phyloP scores from a whole-genome alignment of 2,113 vertebrate species.

The Thinocorus orbignyianus region DNA sequence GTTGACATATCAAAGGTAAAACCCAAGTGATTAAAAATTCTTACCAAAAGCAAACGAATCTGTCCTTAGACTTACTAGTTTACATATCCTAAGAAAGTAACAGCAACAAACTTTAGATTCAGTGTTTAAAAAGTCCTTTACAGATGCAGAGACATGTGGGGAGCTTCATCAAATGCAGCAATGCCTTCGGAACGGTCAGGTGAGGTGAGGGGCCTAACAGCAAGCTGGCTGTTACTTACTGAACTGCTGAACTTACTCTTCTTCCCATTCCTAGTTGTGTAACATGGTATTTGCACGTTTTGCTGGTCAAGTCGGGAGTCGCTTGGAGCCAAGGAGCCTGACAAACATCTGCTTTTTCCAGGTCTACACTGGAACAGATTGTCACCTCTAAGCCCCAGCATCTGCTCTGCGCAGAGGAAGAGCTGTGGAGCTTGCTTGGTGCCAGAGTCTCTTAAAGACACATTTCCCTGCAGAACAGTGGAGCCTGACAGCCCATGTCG shows the following conservation, averaged over 20 bases:
- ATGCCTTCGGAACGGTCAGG: background rate
- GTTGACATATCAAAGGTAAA: background rate
- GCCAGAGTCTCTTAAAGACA: constrained; percentile 32
- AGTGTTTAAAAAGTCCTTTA: background rate
- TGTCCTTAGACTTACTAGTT: background rate
- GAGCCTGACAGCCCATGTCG: background rate
- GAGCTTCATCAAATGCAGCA: background rate
- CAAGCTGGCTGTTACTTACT: accelerated
- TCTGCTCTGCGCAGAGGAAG: background rate
- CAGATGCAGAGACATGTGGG: background rate
- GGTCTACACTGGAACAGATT: background rate
- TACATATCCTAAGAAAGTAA: background rate
- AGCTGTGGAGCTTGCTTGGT: background rate
- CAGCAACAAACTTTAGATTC: background rate
- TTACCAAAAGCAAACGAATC: background rate
- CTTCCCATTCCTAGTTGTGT: background rate
- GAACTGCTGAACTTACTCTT: background rate
- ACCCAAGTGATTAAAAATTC: background rate
- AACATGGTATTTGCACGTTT: background rate
- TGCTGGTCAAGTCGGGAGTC: background rate
- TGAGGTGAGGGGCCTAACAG: background rate
- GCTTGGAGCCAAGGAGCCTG: background rate
- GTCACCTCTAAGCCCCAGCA: background rate
- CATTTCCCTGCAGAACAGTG: accelerated
- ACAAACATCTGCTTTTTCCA: constrained; percentile 36